Evolutionary conservation across 1,140 invertebrate genomes (phyloP).

Genomic region (Ctenoplectra terminalis): DNA sequence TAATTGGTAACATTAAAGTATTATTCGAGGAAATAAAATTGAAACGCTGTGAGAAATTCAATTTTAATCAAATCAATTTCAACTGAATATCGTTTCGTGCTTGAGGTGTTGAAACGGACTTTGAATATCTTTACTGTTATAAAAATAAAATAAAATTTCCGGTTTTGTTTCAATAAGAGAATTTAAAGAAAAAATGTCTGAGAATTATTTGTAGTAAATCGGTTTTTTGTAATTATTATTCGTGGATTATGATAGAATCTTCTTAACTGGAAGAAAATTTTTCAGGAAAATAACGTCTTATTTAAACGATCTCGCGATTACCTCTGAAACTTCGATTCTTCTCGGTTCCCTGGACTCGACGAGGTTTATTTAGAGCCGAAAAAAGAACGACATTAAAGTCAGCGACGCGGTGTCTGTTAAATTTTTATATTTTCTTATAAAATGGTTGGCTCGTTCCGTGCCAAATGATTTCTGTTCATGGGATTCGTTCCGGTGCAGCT

Average conservation of each 20-base stretch:
- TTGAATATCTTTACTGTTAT: too few species aligned
- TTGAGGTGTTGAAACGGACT: too few species aligned
- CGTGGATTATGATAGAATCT: background rate
- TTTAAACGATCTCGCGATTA: background rate
- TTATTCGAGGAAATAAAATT: background rate
- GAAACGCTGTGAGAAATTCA: background rate
- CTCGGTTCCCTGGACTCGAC: background rate
- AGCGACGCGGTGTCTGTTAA: background rate
- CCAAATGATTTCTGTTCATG: background rate
- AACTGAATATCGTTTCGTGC: too few species aligned
- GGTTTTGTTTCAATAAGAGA: too few species aligned
- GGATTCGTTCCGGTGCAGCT: background rate
- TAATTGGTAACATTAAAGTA: background rate
- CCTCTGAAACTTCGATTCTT: background rate
- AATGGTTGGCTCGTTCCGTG: background rate
- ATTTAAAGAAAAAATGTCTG: too few species aligned
- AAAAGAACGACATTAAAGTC: background rate
- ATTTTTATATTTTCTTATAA: background rate
- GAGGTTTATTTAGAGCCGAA: background rate
- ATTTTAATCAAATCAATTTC: too few species aligned
- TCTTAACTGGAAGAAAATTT: background rate
- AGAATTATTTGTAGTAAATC: too few species aligned
- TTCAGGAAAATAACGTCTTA: background rate
- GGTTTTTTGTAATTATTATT: too few species aligned
- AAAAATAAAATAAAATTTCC: too few species aligned